phyloP scores from a whole-genome alignment of 2,888 invertebrate genomes.

The Gnatocerus cornutus region DNA sequence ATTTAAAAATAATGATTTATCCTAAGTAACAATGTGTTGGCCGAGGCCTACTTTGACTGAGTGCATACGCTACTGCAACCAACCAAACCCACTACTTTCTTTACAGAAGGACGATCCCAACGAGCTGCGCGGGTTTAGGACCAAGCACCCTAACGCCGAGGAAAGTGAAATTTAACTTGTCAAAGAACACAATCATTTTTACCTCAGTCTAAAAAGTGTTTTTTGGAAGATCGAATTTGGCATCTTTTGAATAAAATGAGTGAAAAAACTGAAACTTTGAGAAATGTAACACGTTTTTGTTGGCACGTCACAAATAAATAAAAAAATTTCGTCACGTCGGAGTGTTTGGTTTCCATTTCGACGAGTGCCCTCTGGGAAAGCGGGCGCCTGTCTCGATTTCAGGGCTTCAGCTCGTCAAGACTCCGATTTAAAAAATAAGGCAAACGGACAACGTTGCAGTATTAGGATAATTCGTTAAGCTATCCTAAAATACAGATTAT shows the following conservation, averaged over 20 bases:
- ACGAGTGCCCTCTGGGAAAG: conserved; percentile 13
- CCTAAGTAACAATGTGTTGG: conserved; percentile 68
- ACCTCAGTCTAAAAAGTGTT: too few species aligned
- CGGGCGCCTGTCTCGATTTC: not conserved
- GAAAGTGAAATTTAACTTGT: conserved; percentile 1
- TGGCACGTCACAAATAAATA: too few species aligned
- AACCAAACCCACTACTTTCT: conserved; percentile 57
- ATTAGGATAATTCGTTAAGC: conserved; percentile 62
- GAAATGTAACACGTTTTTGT: too few species aligned
- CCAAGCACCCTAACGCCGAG: not conserved
- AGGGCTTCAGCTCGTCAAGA: conserved; percentile 21
- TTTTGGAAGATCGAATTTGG: too few species aligned
- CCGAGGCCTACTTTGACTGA: conserved; percentile 61
- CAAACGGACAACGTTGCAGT: conserved; percentile 64
- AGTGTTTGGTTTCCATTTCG: too few species aligned
- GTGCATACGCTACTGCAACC: conserved; percentile 67
- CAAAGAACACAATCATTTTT: too few species aligned
- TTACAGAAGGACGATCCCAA: conserved; percentile 33
- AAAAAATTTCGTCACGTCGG: too few species aligned
- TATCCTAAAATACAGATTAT: conserved; percentile 62
- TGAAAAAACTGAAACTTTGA: too few species aligned
- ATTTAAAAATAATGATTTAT: conserved; percentile 68
- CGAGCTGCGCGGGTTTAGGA: conserved; percentile 7
- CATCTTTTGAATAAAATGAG: too few species aligned
- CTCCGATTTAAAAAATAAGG: conserved; percentile 49